phyloP scores from a whole-genome alignment of 2,888 invertebrate species.

The Cosmorhoe ocellata region DNA sequence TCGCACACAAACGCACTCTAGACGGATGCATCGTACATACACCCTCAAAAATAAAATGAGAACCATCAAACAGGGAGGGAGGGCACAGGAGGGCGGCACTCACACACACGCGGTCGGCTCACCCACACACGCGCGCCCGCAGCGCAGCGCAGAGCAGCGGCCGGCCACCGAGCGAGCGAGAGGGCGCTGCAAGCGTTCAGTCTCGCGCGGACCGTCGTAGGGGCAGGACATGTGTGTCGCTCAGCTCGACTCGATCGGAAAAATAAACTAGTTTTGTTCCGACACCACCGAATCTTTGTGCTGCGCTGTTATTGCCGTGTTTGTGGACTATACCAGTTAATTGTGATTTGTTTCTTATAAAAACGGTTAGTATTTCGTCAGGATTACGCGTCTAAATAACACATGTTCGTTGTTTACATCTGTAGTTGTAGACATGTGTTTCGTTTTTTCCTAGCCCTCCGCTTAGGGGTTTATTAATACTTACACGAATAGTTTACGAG shows the following conservation, averaged over 20 bases:
- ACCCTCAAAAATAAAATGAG: constrained; percentile 55
- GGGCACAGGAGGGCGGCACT: constrained; percentile 49
- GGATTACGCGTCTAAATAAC: constrained; percentile 35
- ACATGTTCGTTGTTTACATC: constrained; percentile 72
- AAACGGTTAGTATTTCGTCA: constrained; percentile 69
- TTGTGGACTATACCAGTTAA: constrained; percentile 72
- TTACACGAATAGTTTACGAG: constrained; percentile 61
- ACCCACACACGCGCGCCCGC: constrained; percentile 52
- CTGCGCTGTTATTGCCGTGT: constrained; percentile 59
- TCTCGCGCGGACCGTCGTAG: constrained; percentile 77
- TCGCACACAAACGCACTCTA: constrained; percentile 30
- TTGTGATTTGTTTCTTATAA: constrained; percentile 62
- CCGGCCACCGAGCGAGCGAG: constrained; percentile 48
- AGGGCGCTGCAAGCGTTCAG: constrained; percentile 78
- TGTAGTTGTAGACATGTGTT: constrained; percentile 66
- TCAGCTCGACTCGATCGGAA: constrained; percentile 67
- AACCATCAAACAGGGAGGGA: constrained; percentile 43
- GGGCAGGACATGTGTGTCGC: constrained; percentile 65
- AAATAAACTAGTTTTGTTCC: constrained; percentile 79
- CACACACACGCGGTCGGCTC: constrained; percentile 47
- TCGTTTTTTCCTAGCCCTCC: constrained; percentile 60
- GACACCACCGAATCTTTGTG: constrained; percentile 68
- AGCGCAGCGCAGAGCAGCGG: constrained; percentile 38
- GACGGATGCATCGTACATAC: constrained; percentile 44
- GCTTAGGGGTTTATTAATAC: constrained; percentile 64